Evolutionary conservation across 2,797 vertebrate genomes (phyloP), one percentile per base, ranked within the genome.

Genomic region (Sardinella longiceps): DNA sequence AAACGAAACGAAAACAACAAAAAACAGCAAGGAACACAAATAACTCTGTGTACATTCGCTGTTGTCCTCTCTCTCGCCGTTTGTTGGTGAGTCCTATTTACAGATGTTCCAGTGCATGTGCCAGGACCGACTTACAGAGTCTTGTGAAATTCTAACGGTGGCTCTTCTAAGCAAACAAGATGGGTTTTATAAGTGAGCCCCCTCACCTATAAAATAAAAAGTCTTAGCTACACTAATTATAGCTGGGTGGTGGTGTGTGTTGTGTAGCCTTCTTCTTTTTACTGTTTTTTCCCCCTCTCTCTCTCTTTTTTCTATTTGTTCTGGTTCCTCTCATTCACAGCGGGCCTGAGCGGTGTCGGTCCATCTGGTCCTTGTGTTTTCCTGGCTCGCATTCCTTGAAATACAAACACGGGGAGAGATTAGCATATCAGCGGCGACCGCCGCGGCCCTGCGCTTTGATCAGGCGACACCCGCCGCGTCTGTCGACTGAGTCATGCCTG

Each of bases 351-450:
- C 37, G 33, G 70, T 77, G 70, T 77, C 1, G 6, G 15, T 39
- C 70, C 70, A 77, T 77, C 70, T 77, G 70, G 70, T 77, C 70
- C 66, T 43, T 77, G 70, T 77, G 70, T 77, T 77, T 77, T 77
- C 70, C 94, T 93, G 94, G 94, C 88, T 83, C 89, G 91, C 84
- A 86, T 91, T 92, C 94, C 94, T 90, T 90, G 92, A 93, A 91
- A 94, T 81, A 83, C 81, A 96, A 95, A 95, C 94, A 95, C 18
- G 33, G 51, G 51, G 89, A 86, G 88, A 95, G 94, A 93, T 94
- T 94, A 94, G 92, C 91, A 87, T 94, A 93, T 95, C 95, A 94
- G 93, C 93, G 94, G 90, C 92, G 92, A 92, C 90, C 93, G 92
- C 89, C 93, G 92, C 89, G 92, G 91, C 92, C 89, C 89, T 88